Percentiles rank a stretch among this genome's conserved stretches.
Conservation (phyloP, 2,113 vertebrate genomes). For the Setophaga petechia region DNA sequence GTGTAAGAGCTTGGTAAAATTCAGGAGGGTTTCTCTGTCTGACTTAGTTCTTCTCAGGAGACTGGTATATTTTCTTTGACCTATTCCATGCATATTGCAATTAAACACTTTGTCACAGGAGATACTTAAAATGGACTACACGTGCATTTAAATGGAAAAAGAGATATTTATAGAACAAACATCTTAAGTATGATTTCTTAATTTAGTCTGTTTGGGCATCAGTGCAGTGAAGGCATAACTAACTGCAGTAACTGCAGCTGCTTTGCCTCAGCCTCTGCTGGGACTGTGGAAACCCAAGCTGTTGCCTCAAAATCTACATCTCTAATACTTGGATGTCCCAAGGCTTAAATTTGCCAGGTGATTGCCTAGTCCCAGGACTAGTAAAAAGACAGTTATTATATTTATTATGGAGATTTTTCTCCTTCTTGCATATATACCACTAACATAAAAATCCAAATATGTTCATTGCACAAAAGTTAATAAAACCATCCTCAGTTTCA, state of each 20-base stretch:
- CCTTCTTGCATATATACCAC: background rate
- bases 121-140: background rate
- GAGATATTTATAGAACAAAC: constrained; percentile 7
- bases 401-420: background rate
- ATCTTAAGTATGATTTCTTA: constrained; percentile 24
- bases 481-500: background rate
- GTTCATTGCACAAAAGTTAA: background rate
- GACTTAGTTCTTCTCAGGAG: background rate
- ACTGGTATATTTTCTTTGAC: background rate
- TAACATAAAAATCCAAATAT: background rate
- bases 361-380: background rate
- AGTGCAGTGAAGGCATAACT: background rate
- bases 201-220: constrained; percentile 39
- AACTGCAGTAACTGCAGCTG: background rate
- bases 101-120: background rate
- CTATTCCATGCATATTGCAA: background rate
- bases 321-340: background rate
- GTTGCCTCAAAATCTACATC: background rate
- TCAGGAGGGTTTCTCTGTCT: background rate
- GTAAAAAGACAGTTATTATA: background rate
- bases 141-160: background rate
- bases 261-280: background rate
- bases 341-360: background rate
- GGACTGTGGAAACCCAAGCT: background rate
- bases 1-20: background rate